phyloP scores from a whole-genome alignment of 2,888 invertebrate genomes.

The Ectemnius continuus region DNA sequence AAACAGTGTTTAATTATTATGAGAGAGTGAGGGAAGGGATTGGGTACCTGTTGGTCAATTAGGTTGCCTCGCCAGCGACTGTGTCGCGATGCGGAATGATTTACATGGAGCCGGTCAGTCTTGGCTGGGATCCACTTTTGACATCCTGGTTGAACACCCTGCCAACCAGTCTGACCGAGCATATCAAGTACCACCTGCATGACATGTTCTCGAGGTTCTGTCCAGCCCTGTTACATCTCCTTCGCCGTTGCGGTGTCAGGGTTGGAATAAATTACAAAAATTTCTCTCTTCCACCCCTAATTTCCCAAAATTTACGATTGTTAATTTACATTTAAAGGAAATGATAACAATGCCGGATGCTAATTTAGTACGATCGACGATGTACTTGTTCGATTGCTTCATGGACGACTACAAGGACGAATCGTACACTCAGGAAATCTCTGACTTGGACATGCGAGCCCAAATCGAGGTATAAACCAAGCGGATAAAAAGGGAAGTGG shows the following conservation, averaged over 20 bases:
- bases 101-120: constrained; percentile 92
- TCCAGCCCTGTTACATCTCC: constrained; percentile 87
- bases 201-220: constrained; percentile 89
- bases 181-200: constrained; percentile 84
- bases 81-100: constrained; percentile 98
- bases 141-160: constrained; percentile 92
- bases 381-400: constrained; percentile 92
- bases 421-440: constrained; percentile 83
- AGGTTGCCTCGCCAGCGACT: constrained; percentile 93
- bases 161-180: constrained; percentile 85
- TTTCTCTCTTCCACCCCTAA: too few species aligned
- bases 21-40: too few species aligned
- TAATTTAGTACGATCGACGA: constrained; percentile 88
- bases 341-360: constrained; percentile 91
- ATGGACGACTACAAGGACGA: constrained; percentile 93
- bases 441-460: constrained; percentile 89
- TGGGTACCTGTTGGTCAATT: neutral
- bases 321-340: constrained; percentile 80
- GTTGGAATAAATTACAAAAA: constrained; percentile 71
- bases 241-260: constrained; percentile 85
- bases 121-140: constrained; percentile 94
- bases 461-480: constrained; percentile 86
- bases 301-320: too few species aligned
- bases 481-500: too few species aligned
- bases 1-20: too few species aligned